phyloP scores from a whole-genome alignment of 2,797 vertebrate genomes.

The Lagorchestes hirsutus region DNA sequence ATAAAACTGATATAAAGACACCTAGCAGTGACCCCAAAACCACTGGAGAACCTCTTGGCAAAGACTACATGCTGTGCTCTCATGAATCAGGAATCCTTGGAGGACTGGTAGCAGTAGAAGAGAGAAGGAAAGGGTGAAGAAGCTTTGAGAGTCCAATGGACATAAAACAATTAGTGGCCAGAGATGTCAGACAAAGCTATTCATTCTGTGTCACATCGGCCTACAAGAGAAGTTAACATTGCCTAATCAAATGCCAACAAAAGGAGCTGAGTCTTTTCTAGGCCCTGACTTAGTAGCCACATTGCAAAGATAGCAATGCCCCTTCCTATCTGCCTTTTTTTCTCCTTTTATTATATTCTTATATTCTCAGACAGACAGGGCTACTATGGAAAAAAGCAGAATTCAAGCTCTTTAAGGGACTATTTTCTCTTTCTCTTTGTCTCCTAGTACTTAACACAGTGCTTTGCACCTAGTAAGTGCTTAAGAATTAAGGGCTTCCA shows the following conservation, averaged over 20 bases:
- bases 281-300: background rate
- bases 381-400: background rate
- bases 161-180: background rate
- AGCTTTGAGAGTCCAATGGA: background rate
- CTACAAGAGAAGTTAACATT: background rate
- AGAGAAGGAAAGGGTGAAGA: background rate
- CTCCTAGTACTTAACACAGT: background rate
- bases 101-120: background rate
- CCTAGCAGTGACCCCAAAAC: background rate
- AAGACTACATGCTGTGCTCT: background rate
- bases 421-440: background rate
- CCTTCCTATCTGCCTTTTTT: background rate
- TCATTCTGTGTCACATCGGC: background rate
- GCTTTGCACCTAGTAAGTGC: background rate
- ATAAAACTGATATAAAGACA: background rate
- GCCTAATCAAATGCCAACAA: background rate
- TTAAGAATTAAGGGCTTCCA: background rate
- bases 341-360: background rate
- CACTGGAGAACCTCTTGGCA: background rate
- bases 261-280: background rate
- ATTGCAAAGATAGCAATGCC: background rate
- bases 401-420: background rate
- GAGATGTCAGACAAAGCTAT: background rate
- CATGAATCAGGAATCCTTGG: background rate
- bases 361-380: background rate